Evolutionary conservation across 2,888 invertebrate species (phyloP).

Genomic region (Volucella inanis): DNA sequence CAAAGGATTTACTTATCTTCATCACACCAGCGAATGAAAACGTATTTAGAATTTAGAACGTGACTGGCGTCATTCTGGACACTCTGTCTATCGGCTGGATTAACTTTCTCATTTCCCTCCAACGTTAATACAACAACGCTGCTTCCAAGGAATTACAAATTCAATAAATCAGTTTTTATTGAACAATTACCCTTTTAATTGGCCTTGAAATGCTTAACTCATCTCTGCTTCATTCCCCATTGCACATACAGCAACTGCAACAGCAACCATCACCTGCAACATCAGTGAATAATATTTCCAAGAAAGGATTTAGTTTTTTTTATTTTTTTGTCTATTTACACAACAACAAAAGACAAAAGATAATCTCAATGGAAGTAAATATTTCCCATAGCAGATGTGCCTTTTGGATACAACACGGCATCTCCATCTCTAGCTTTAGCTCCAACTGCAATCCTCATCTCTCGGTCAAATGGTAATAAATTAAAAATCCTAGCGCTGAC

Average conservation of each 20-base stretch:
- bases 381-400: constrained; percentile 48
- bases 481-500: constrained; percentile 60
- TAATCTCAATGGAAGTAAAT: not conserved
- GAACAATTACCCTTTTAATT: constrained; percentile 48
- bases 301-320: constrained; percentile 40
- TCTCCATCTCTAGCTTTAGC: not conserved
- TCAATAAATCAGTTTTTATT: constrained; percentile 15
- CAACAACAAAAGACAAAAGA: not conserved
- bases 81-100: too few relatives aligned
- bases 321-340: not conserved
- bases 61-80: too few relatives aligned
- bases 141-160: too few relatives aligned
- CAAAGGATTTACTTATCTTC: too few relatives aligned
- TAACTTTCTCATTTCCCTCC: too few relatives aligned
- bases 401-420: constrained; percentile 4
- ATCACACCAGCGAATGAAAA: too few relatives aligned
- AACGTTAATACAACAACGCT: too few relatives aligned
- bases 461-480: constrained; percentile 67
- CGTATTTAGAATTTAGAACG: too few relatives aligned
- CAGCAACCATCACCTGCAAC: constrained; percentile 16
- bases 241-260: not conserved
- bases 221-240: too few relatives aligned
- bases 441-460: constrained; percentile 9
- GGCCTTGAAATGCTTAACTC: constrained; percentile 42
- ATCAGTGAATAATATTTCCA: constrained; percentile 3